These are phyloP conservation scores for Megamerina dolium DNA, from an alignment of 2,888 invertebrate species.

Conservation along the genomic window DNA sequence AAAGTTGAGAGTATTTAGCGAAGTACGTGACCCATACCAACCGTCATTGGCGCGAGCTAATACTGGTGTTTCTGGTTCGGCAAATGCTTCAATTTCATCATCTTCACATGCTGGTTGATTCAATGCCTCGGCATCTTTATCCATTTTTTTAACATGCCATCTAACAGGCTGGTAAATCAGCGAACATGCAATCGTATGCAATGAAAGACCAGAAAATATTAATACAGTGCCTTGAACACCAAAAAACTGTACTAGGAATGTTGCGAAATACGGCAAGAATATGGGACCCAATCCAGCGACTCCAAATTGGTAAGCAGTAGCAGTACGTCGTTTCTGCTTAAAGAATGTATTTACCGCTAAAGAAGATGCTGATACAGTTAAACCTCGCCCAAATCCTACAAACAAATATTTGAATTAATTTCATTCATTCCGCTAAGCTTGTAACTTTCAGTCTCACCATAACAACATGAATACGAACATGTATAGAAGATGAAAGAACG, in stretches of 20 bases:
- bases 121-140: slow-evolving; percentile 32
- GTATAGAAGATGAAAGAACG: slow-evolving; percentile 59
- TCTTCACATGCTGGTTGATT: slow-evolving; percentile 38
- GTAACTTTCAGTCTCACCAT: slow-evolving; percentile 50
- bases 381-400: slow-evolving; percentile 47
- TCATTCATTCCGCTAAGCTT: background rate
- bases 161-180: slow-evolving; percentile 67
- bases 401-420: background rate
- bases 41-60: slow-evolving; percentile 51
- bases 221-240: slow-evolving; percentile 63
- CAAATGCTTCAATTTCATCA: slow-evolving; percentile 61
- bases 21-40: slow-evolving; percentile 42
- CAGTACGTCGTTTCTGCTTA: slow-evolving; percentile 62
- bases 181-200: slow-evolving; percentile 63
- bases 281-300: slow-evolving; percentile 68
- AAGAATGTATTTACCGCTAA: slow-evolving; percentile 70
- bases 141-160: slow-evolving; percentile 60
- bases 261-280: slow-evolving; percentile 65
- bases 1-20: slow-evolving; percentile 30
- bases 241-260: slow-evolving; percentile 56
- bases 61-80: slow-evolving; percentile 62
- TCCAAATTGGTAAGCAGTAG: slow-evolving; percentile 66
- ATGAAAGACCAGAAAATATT: slow-evolving; percentile 60
- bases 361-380: slow-evolving; percentile 63
- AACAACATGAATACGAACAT: slow-evolving; percentile 59